Evolutionary conservation across 2,888 invertebrate genomes (phyloP).

Genomic region (Philaethria dido): DNA sequence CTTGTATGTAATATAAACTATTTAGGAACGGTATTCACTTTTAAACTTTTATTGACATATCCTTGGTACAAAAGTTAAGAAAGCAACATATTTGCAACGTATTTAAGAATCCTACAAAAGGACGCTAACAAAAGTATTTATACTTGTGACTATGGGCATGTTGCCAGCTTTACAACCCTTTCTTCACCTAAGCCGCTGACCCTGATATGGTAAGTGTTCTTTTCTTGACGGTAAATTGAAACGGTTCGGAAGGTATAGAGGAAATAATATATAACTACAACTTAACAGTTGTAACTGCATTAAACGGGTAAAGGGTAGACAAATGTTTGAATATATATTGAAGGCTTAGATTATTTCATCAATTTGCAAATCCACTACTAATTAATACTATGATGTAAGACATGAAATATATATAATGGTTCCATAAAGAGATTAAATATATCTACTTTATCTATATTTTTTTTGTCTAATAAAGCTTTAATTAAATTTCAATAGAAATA

Average conservation of each 20-base stretch:
- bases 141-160: neutral
- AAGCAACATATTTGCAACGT: neutral
- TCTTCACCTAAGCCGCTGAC: conserved; percentile 1
- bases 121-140: neutral
- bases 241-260: neutral
- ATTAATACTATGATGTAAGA: neutral
- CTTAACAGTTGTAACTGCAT: neutral
- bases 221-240: conserved; percentile 11
- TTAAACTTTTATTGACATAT: neutral
- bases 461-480: neutral
- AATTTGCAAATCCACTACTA: neutral
- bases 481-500: conserved; percentile 1
- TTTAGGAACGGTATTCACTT: conserved; percentile 17
- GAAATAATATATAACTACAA: neutral
- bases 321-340: neutral
- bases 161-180: conserved; percentile 12
- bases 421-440: neutral
- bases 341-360: no score
- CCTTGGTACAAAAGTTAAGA: neutral
- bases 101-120: neutral
- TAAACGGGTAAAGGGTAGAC: neutral
- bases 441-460: neutral
- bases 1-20: conserved; percentile 44
- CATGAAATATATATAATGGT: neutral
- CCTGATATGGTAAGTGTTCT: conserved; percentile 20